Percentiles rank a stretch among this genome's conserved stretches.
phyloP scores from a whole-genome alignment of 2,797 vertebrate genomes.

The Anableps anableps region DNA sequence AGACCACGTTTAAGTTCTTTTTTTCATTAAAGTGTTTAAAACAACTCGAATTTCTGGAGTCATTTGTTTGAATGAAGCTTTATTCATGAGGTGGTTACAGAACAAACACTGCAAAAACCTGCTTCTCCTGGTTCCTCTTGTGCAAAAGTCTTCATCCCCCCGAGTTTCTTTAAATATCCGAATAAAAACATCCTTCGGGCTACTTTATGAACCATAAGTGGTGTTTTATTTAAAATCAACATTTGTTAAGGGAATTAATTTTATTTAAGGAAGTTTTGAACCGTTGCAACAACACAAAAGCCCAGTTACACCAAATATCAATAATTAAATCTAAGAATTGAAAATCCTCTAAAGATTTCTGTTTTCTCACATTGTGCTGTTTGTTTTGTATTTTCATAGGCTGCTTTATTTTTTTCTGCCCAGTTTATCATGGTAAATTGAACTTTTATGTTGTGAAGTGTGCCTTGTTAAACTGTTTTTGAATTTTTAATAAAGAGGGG shows the following conservation, averaged over 20 bases:
- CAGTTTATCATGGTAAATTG: background rate
- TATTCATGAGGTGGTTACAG: background rate
- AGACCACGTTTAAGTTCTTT: background rate
- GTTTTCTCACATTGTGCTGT: background rate
- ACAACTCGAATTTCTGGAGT: background rate
- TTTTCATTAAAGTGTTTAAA: background rate
- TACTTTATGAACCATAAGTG: background rate
- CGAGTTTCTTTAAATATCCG: background rate
- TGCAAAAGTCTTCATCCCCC: background rate
- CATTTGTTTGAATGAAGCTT: background rate
- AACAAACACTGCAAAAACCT: background rate
- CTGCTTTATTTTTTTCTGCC: background rate
- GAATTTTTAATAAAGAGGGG: background rate
- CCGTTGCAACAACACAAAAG: background rate
- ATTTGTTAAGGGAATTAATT: background rate
- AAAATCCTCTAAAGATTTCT: too few species aligned
- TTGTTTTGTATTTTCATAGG: background rate
- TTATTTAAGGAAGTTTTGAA: background rate
- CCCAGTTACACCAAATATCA: background rate
- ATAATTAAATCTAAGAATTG: background rate
- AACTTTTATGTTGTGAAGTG: background rate
- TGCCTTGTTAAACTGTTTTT: background rate
- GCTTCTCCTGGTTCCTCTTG: background rate
- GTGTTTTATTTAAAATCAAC: background rate
- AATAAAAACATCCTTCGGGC: too few species aligned